A percentile compares a stretch with the other conserved stretches of the same genome.
phyloP scores from a whole-genome alignment of 2,797 vertebrate genomes.

The Salarias fasciatus region DNA sequence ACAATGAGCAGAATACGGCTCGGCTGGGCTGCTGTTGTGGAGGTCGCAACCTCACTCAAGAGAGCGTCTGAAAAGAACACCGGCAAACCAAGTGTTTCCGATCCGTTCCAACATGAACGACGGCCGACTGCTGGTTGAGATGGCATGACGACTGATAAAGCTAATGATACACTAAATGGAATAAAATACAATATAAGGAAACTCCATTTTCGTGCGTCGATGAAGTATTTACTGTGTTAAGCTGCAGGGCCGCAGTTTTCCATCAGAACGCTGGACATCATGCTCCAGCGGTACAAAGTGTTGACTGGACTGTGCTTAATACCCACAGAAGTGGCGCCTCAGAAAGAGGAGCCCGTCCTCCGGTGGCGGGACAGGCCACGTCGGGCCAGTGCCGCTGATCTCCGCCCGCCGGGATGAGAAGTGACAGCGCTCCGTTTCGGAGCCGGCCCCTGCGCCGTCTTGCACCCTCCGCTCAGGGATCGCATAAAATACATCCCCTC shows the following conservation, averaged over 20 bases:
- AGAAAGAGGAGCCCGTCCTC: neutral
- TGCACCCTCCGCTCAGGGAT: constrained; percentile 42
- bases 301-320: constrained; percentile 41
- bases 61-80: constrained; percentile 25
- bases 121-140: constrained; percentile 11
- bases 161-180: constrained; percentile 12
- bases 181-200: constrained; percentile 23
- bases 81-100: constrained; percentile 27
- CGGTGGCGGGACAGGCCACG: constrained; percentile 8
- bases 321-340: constrained; percentile 21
- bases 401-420: constrained; percentile 41
- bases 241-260: constrained; percentile 26
- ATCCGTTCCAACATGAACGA: constrained; percentile 34
- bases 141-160: constrained; percentile 27
- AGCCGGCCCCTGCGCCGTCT: constrained; percentile 23
- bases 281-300: constrained; percentile 30
- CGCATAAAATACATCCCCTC: constrained; percentile 29
- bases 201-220: constrained; percentile 23
- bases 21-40: constrained; percentile 46
- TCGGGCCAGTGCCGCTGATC: constrained; percentile 32
- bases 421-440: constrained; percentile 42
- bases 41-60: constrained; percentile 39
- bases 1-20: constrained; percentile 67
- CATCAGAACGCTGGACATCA: constrained; percentile 40
- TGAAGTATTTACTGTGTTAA: constrained; percentile 16